These are phyloP conservation scores for Brenthis daphne DNA, from an alignment of 2,888 invertebrate genomes.

Conservation along the genomic window DNA sequence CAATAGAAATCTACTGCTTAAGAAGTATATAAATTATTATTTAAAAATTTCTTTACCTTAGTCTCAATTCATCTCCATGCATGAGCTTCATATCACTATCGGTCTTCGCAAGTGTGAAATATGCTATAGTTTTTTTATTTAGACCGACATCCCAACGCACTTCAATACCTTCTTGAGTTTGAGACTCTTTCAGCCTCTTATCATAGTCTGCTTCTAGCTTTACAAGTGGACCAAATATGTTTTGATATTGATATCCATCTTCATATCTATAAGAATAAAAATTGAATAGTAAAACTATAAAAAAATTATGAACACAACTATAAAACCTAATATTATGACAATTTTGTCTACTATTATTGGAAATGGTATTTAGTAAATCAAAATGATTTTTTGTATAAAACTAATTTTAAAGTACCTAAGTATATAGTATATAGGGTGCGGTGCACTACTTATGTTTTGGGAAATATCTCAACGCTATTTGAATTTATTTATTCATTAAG, in stretches of 20 bases:
- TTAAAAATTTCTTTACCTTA: slow-evolving; percentile 78
- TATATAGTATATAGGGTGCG: too few species aligned
- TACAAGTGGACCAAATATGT: slow-evolving; percentile 98
- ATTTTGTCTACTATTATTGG: too few species aligned
- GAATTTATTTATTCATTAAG: too few species aligned
- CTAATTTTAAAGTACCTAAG: too few species aligned
- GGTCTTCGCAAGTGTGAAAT: slow-evolving; percentile 98
- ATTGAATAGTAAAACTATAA: neutral
- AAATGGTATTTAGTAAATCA: too few species aligned
- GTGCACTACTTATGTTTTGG: too few species aligned
- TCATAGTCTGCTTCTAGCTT: slow-evolving; percentile 99
- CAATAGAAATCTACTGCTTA: neutral
- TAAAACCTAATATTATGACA: too few species aligned
- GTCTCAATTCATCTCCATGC: slow-evolving; percentile 98
- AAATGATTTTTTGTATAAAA: too few species aligned
- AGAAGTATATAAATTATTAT: neutral
- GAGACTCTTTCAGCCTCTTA: slow-evolving; percentile 97
- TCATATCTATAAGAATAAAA: slow-evolving; percentile 86
- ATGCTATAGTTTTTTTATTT: slow-evolving; percentile 98
- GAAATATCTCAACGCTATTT: too few species aligned
- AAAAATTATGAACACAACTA: too few species aligned
- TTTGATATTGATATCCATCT: slow-evolving; percentile 99
- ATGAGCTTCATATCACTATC: slow-evolving; percentile 99
- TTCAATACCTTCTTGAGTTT: slow-evolving; percentile 98
- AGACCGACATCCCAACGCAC: slow-evolving; percentile 99